phyloP scores from a whole-genome alignment of 2,888 invertebrate genomes.

The Noctua comes region DNA sequence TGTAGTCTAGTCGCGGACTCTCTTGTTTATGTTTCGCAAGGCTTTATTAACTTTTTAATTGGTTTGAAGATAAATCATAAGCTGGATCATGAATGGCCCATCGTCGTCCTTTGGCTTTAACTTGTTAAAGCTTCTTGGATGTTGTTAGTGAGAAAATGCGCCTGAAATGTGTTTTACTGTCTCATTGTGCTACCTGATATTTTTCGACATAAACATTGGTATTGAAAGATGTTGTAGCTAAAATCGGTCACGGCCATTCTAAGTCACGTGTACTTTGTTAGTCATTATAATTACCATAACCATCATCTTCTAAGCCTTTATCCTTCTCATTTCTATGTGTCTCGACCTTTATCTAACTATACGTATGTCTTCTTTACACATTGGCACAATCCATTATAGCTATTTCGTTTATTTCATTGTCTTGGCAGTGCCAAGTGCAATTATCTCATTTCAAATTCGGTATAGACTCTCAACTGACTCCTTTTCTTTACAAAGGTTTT shows the following conservation, averaged over 20 bases:
- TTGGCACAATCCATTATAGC: background rate
- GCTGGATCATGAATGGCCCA: background rate
- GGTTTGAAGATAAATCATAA: slow-evolving; percentile 29
- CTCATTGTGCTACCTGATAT: too few relatives aligned
- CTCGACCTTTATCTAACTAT: background rate
- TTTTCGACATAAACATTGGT: too few relatives aligned
- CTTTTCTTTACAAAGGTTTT: background rate
- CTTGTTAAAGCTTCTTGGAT: slow-evolving; percentile 18
- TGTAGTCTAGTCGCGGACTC: slow-evolving; percentile 31
- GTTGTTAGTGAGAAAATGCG: background rate
- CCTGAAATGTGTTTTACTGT: background rate
- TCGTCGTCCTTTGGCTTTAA: background rate
- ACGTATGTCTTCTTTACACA: background rate
- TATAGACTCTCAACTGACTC: background rate
- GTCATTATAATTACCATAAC: background rate
- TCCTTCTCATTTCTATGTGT: background rate
- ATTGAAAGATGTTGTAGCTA: background rate
- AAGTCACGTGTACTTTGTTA: background rate
- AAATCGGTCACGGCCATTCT: background rate
- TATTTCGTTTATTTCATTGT: background rate
- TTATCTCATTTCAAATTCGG: background rate
- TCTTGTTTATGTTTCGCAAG: slow-evolving; percentile 17
- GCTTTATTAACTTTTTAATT: slow-evolving; percentile 52
- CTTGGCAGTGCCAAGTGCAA: background rate
- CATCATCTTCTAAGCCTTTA: background rate